Conservation (phyloP, 2,113 vertebrate genomes). For the Microcebus jonahi region DNA sequence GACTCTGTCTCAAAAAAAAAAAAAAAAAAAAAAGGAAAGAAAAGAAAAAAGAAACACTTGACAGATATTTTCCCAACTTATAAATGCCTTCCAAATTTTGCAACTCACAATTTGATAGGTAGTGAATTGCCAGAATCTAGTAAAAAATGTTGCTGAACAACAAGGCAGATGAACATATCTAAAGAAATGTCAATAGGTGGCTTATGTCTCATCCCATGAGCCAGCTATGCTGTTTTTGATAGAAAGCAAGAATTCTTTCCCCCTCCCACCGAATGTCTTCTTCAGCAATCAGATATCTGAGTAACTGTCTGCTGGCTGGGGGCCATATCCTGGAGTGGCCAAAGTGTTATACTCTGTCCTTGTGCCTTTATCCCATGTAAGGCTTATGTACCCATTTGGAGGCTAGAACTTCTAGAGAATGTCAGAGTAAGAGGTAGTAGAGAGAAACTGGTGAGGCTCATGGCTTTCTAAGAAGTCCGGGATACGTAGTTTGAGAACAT, state of each 20-base stretch:
- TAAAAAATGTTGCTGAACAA: not conserved
- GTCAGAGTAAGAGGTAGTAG: not conserved
- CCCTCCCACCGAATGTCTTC: not conserved
- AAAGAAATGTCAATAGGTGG: not conserved
- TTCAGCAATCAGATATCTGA: not conserved
- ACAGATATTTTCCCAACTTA: not conserved
- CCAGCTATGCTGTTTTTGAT: not conserved
- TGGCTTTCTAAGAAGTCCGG: not conserved
- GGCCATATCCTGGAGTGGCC: not conserved
- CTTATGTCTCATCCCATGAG: not conserved
- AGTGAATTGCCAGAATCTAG: not conserved
- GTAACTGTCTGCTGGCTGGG: not conserved
- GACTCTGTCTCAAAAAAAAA: no score
- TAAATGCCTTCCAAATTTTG: not conserved
- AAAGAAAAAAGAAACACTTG: not conserved
- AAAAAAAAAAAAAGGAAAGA: no score
- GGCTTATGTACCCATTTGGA: not conserved
- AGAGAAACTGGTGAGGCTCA: not conserved
- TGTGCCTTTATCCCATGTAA: not conserved
- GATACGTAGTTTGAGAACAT: not conserved
- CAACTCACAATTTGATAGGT: not conserved
- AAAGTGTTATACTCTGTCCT: not conserved
- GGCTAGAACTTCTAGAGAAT: not conserved
- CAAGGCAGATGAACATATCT: not conserved
- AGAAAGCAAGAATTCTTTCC: not conserved